A percentile compares a stretch with the other conserved stretches of the same genome.
Conservation (phyloP, 2,113 vertebrate genomes). For the Megalops atlanticus region DNA sequence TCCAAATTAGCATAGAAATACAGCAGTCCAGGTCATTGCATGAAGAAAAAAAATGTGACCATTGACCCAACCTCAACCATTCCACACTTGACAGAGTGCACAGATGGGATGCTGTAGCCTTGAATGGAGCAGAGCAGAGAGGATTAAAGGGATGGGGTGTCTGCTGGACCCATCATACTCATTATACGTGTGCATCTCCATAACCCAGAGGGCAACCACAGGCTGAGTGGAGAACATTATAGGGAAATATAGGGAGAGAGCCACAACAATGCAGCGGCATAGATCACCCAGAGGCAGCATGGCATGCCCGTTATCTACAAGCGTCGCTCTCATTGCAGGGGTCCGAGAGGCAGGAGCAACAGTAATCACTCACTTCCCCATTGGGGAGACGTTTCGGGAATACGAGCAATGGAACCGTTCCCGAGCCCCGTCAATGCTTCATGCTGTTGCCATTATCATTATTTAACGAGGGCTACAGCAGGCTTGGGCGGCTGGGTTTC, state of each 20-base stretch:
- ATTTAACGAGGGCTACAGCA: constrained; percentile 33
- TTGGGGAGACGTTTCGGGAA: constrained; percentile 20
- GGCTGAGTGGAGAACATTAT: not conserved
- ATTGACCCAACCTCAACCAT: too few relatives aligned
- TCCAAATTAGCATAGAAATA: too few relatives aligned
- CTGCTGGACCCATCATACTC: not conserved
- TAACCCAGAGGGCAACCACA: not conserved
- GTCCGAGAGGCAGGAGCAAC: constrained; percentile 36
- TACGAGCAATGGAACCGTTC: constrained; percentile 45
- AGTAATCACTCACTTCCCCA: constrained; percentile 38
- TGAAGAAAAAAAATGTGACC: too few relatives aligned
- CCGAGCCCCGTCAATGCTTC: constrained; percentile 45
- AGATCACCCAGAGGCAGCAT: too few relatives aligned
- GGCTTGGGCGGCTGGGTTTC: not conserved
- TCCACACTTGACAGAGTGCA: too few relatives aligned
- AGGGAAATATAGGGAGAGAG: too few relatives aligned
- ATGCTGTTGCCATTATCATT: constrained; percentile 27
- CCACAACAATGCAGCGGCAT: too few relatives aligned
- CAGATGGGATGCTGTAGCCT: not conserved
- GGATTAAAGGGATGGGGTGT: not conserved
- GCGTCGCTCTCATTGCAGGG: constrained; percentile 40
- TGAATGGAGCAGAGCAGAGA: not conserved
- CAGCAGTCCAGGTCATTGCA: too few relatives aligned
- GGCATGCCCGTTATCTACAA: too few relatives aligned
- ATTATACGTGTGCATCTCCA: not conserved